Base-by-base conservation (phyloP, 2,797 vertebrate species). In the Gymnocypris eckloni region DNA sequence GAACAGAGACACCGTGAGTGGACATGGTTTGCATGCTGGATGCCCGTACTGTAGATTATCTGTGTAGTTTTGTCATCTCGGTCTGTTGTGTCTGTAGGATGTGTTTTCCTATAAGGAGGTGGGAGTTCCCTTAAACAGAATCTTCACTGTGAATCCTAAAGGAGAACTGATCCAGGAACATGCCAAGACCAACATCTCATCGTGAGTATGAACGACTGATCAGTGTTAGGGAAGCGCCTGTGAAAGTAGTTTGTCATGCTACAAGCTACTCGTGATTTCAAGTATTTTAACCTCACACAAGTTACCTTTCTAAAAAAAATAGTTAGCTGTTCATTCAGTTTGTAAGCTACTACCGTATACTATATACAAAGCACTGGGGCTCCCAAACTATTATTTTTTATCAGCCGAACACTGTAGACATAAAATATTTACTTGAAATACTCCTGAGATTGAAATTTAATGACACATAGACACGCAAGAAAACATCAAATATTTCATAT, bases 121-220 rank as follows among this genome's bases (percentile, higher is more conserved):
- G 2, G 98, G 98, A 0, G 98, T 99, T 81, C 96, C 96, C 45
- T 90, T 99, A 88, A 99, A 99, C 89, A 94, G 98, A 90, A 99
- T 99, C 92, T 99, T 99, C 91, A 99, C 98, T 0, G 98, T 99
- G 43, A 99, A 99, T 82, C 98, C 98, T 56, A 99, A 98, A 95
- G 98, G 98, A 82, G 98, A 99, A 87, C 95, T 99, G 39, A 96
- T 99, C 52, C 98, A 99, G 93, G 98, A 99, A 25, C 98, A 99
- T 0, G 98, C 98, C 79, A 99, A 98, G 94, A 99, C 98, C 92
- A 99, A 98, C 94, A 97, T 99, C 89, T 99, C 98, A 66, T 99
- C 98, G 98, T 99, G 92, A 96, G 98, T 97, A 79, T 10, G 15
- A 28, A 2, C 37, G 25, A 2, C 20, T 70, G 64, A 48, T 6